Conservation (phyloP, 2,113 vertebrate species). For the Megaptera novaeangliae region DNA sequence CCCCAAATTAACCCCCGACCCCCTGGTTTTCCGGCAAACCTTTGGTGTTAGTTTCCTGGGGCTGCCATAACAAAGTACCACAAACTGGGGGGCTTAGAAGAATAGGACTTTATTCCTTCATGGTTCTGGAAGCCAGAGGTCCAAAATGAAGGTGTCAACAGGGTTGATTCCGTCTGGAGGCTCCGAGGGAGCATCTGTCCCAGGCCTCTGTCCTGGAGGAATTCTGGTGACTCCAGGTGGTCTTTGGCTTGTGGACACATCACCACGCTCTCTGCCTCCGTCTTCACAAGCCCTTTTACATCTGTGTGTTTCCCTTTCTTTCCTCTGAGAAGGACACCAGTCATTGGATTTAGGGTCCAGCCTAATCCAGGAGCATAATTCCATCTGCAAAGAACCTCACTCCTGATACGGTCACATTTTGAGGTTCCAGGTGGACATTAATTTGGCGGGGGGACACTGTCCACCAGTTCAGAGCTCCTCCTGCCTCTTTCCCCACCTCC, state of each 20-base stretch:
- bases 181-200: neutral
- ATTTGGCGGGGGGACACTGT: neutral
- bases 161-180: neutral
- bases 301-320: neutral
- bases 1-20: no score
- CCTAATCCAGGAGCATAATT: neutral
- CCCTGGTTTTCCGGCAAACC: no score
- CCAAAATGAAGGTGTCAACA: no score
- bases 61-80: no score
- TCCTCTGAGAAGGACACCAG: neutral
- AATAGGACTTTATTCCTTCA: no score
- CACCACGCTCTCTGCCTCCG: neutral
- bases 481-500: no score
- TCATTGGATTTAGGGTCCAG: no score
- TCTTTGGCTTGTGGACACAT: neutral
- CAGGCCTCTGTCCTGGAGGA: neutral
- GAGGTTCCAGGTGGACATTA: neutral
- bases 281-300: accelerated
- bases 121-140: no score
- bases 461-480: neutral
- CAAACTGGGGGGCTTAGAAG: no score
- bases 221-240: neutral
- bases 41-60: no score
- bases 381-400: neutral
- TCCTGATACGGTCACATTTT: neutral